A percentile compares a stretch with the other conserved stretches of the same genome.
phyloP scores from a whole-genome alignment of 2,113 vertebrate species.

The Sterrhoptilus dennistouni region DNA sequence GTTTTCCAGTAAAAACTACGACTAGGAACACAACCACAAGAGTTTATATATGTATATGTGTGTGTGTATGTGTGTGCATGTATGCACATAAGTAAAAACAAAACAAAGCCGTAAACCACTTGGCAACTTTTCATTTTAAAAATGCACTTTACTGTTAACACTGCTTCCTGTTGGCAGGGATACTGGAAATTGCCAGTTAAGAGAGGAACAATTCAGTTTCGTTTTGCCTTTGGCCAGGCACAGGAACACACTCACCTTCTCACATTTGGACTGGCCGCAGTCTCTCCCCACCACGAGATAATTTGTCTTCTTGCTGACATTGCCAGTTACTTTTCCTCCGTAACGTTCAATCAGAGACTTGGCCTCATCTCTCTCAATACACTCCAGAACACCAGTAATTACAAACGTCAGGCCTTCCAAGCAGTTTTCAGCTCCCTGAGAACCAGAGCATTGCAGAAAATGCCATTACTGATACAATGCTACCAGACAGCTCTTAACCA shows the following conservation, averaged over 20 bases:
- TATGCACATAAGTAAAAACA: not conserved
- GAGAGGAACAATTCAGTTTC: not conserved
- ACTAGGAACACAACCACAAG: not conserved
- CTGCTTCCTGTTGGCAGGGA: not conserved
- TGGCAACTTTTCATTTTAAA: not conserved
- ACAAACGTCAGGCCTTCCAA: conserved; percentile 94
- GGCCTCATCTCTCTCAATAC: conserved; percentile 91
- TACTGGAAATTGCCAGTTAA: not conserved
- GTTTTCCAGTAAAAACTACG: not conserved
- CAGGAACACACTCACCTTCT: conserved; percentile 79
- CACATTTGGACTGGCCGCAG: conserved; percentile 87
- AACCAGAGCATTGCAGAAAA: conserved; percentile 47
- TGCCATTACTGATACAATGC: not conserved
- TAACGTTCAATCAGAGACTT: conserved; percentile 93
- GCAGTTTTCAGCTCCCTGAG: conserved; percentile 94
- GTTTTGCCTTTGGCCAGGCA: rapidly evolving
- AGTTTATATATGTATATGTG: rapidly evolving
- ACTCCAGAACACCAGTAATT: conserved; percentile 93
- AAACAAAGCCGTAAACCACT: not conserved
- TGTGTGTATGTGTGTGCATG: no score
- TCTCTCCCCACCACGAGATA: conserved; percentile 93
- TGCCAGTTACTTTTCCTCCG: conserved; percentile 94
- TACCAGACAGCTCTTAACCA: not conserved
- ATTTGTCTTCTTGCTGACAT: conserved; percentile 92
- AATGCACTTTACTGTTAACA: not conserved